phyloP scores from a whole-genome alignment of 2,113 vertebrate species.

The Solea senegalensis region DNA sequence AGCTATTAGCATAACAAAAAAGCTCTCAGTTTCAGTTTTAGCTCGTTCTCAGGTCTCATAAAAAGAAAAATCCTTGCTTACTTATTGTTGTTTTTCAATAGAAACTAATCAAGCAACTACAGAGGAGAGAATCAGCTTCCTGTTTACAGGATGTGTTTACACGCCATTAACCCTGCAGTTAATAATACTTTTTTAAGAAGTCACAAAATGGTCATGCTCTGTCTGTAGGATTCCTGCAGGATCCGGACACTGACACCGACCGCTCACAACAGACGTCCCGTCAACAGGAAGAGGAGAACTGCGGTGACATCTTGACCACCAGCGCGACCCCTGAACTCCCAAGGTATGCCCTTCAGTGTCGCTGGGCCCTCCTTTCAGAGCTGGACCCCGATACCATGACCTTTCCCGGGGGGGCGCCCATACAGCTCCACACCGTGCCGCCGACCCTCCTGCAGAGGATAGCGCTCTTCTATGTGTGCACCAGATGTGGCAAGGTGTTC shows the following conservation, averaged over 20 bases:
- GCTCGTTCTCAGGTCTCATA: no score
- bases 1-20: no score
- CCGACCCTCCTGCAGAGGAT: conserved; percentile 77
- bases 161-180: neutral
- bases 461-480: conserved; percentile 82
- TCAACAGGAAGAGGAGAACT: conserved; percentile 46
- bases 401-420: conserved; percentile 35
- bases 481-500: conserved; percentile 88
- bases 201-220: neutral
- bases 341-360: conserved; percentile 52
- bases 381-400: conserved; percentile 48
- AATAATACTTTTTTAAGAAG: neutral
- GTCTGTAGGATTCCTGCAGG: conserved; percentile 54
- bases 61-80: no score
- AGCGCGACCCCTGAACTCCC: conserved; percentile 58
- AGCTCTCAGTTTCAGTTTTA: no score
- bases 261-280: conserved; percentile 11
- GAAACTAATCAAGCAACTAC: no score
- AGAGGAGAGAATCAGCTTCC: no score
- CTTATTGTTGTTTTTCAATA: no score
- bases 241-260: conserved; percentile 13
- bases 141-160: neutral
- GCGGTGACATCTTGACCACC: conserved; percentile 43
- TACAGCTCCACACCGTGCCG: conserved; percentile 81
- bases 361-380: conserved; percentile 56